These are phyloP conservation scores for Cottoperca gobio DNA, from an alignment of 2,797 vertebrate species.

Conservation along the genomic window DNA sequence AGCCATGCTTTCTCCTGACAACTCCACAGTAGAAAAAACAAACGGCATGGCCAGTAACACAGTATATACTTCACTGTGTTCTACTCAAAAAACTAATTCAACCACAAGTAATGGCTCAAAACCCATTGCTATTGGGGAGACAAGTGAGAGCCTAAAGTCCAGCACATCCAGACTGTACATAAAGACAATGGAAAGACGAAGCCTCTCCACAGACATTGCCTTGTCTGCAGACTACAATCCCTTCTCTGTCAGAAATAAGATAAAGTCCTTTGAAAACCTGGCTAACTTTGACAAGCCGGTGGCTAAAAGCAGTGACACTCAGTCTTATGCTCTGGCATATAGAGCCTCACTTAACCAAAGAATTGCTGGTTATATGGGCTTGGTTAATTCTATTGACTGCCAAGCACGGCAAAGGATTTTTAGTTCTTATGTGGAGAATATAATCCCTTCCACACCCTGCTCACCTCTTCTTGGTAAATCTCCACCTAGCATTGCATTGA, in stretches of 20 bases:
- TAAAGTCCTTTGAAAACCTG: constrained; percentile 96
- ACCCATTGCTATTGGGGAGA: constrained; percentile 33
- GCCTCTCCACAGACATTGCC: constrained; percentile 84
- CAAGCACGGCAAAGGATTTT: constrained; percentile 84
- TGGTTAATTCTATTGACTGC: constrained; percentile 65
- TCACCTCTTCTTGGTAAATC: constrained; percentile 72
- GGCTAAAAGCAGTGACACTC: constrained; percentile 84
- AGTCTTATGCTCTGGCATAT: constrained; percentile 76
- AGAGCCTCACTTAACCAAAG: constrained; percentile 87
- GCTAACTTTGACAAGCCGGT: constrained; percentile 89
- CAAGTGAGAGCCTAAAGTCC: constrained; percentile 47
- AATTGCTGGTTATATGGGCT: constrained; percentile 82
- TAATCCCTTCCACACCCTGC: constrained; percentile 61
- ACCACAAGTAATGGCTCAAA: constrained; percentile 37
- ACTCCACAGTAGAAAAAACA: constrained; percentile 26
- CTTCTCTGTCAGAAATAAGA: constrained; percentile 94
- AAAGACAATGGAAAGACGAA: constrained; percentile 81
- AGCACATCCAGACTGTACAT: constrained; percentile 63
- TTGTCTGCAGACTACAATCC: constrained; percentile 86
- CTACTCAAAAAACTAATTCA: constrained; percentile 30
- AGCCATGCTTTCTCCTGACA: constrained; percentile 18
- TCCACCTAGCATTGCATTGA: constrained; percentile 52
- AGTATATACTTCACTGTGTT: constrained; percentile 27
- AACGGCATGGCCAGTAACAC: constrained; percentile 17
- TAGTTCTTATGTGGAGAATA: constrained; percentile 85